These are phyloP conservation scores for Sceloporus tristichus DNA, from an alignment of 2,113 vertebrate species.

Conservation along the genomic window DNA sequence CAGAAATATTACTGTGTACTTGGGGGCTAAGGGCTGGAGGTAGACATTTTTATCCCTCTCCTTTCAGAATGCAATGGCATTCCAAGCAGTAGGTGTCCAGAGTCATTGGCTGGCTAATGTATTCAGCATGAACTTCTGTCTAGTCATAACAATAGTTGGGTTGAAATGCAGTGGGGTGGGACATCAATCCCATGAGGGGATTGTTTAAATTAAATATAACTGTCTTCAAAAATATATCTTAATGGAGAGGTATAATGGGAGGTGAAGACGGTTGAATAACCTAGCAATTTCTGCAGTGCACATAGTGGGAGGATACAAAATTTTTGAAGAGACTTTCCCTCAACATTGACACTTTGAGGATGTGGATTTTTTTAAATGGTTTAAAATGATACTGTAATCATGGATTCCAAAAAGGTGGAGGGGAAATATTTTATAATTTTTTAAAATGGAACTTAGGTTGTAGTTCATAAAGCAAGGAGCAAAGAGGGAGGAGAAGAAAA, in stretches of 20 bases:
- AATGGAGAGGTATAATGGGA: conserved; percentile 55
- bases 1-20: conserved; percentile 81
- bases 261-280: conserved; percentile 50
- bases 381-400: too few relatives aligned
- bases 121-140: conserved; percentile 80
- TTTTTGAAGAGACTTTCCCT: conserved; percentile 62
- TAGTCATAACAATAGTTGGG: conserved; percentile 80
- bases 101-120: conserved; percentile 80
- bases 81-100: conserved; percentile 81
- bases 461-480: too few relatives aligned
- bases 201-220: conserved; percentile 51
- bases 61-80: conserved; percentile 74
- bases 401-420: too few relatives aligned
- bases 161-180: not conserved
- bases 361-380: too few relatives aligned
- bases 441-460: too few relatives aligned
- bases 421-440: too few relatives aligned
- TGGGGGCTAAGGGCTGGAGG: conserved; percentile 65
- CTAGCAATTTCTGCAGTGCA: conserved; percentile 55
- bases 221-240: conserved; percentile 55
- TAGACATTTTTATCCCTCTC: conserved; percentile 69
- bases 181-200: conserved; percentile 42
- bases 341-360: not conserved
- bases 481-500: too few relatives aligned
- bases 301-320: conserved; percentile 70